Evolutionary conservation across 1,140 invertebrate genomes (phyloP).

Genomic region (Sesamia nonagrioides): DNA sequence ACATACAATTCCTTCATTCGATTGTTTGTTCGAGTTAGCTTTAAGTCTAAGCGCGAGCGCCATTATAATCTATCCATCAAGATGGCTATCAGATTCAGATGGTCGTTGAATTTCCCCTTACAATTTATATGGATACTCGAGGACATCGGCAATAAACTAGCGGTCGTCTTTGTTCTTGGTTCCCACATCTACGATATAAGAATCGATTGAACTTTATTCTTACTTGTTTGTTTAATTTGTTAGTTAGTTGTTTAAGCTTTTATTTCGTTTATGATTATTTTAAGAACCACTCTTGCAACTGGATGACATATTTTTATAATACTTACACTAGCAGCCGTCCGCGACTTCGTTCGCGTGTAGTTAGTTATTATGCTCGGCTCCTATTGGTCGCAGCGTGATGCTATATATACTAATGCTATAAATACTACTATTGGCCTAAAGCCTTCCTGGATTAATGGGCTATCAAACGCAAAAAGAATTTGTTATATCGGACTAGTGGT

Average conservation of each 20-base stretch:
- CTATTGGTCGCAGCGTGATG: too few relatives aligned
- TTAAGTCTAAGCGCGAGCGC: constrained; percentile 50
- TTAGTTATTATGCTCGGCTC: too few relatives aligned
- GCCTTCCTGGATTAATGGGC: too few relatives aligned
- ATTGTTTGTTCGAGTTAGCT: constrained; percentile 19
- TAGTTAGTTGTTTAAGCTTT: background rate
- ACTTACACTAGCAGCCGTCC: too few relatives aligned
- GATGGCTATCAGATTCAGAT: constrained; percentile 68
- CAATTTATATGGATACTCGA: constrained; percentile 63
- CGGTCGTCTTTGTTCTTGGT: constrained; percentile 58
- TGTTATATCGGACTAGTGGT: too few relatives aligned
- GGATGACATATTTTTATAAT: background rate
- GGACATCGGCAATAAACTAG: constrained; percentile 61
- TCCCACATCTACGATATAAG: constrained; percentile 58
- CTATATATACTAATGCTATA: too few relatives aligned
- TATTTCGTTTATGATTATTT: constrained; percentile 9
- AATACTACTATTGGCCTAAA: too few relatives aligned
- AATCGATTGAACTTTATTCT: constrained; percentile 52
- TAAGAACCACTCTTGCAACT: constrained; percentile 1
- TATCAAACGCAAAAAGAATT: too few relatives aligned
- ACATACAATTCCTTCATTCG: constrained; percentile 2
- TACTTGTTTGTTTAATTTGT: constrained; percentile 27
- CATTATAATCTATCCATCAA: constrained; percentile 66
- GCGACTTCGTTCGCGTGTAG: too few relatives aligned
- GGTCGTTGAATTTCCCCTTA: constrained; percentile 58